Percentiles rank a stretch among this genome's conserved stretches.
Evolutionary conservation across 2,113 vertebrate genomes (phyloP).

Genomic region (Chamaea fasciata): DNA sequence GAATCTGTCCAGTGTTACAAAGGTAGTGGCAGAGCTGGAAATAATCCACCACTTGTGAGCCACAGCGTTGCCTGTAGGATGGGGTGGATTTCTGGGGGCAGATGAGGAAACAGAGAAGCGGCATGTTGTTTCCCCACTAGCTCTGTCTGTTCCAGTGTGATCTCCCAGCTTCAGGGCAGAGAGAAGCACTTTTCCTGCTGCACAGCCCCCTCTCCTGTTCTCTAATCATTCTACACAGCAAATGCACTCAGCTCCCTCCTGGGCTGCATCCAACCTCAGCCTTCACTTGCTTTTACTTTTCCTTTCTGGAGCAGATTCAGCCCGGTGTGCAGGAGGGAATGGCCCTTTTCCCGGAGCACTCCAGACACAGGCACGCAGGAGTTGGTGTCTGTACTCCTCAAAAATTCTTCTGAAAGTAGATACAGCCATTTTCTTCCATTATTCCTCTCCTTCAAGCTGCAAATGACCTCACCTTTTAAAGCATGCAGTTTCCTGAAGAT

Average conservation of each 20-base stretch:
- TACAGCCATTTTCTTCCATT: background rate
- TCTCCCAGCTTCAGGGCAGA: background rate
- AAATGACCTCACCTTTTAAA: background rate
- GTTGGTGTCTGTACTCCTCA: background rate
- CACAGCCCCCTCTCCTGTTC: conserved; percentile 33
- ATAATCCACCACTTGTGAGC: background rate
- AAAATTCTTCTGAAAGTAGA: background rate
- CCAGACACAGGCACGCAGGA: background rate
- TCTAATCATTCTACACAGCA: background rate
- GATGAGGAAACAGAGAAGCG: background rate
- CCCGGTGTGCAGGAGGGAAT: background rate
- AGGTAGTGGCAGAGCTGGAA: background rate
- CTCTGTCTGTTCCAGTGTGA: background rate
- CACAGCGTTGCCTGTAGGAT: fast-evolving
- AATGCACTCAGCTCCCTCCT: background rate
- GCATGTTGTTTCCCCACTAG: background rate
- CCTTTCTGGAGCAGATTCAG: background rate
- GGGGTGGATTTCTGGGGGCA: background rate
- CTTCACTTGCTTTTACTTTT: background rate
- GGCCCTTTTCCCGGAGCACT: background rate
- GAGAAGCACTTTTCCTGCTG: background rate
- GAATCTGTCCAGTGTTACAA: background rate
- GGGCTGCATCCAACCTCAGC: background rate
- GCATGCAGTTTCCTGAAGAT: background rate
- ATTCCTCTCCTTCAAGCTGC: background rate